Evolutionary conservation across 2,888 invertebrate species (phyloP).

Genomic region (Brenthis daphne): DNA sequence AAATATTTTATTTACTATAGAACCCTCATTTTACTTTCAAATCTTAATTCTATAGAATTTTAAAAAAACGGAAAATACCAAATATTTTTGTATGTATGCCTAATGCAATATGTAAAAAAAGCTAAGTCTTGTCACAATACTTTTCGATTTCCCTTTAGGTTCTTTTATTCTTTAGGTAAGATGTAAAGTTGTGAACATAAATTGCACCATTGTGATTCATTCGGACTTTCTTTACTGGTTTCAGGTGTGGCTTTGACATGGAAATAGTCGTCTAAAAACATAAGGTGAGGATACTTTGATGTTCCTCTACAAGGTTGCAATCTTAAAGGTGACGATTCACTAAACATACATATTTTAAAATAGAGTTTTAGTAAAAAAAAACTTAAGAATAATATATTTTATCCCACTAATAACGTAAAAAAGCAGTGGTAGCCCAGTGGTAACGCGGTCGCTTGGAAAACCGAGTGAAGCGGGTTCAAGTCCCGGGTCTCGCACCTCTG

Average conservation of each 20-base stretch:
- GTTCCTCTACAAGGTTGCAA: slow-evolving; percentile 16
- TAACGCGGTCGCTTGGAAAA: too few species aligned
- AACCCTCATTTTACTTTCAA: too few species aligned
- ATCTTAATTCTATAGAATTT: too few species aligned
- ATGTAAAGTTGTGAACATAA: slow-evolving; percentile 23
- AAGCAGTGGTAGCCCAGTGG: too few species aligned
- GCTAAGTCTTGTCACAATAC: background rate
- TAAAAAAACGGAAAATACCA: too few species aligned
- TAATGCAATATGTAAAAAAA: too few species aligned
- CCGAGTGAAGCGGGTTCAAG: too few species aligned
- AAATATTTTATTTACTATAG: too few species aligned
- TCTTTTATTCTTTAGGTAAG: slow-evolving; percentile 15
- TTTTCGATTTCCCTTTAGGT: slow-evolving; percentile 9
- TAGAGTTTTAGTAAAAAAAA: background rate
- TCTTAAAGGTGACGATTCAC: slow-evolving; percentile 11
- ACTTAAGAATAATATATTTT: background rate
- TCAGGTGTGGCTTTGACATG: slow-evolving; percentile 16
- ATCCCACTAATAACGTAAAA: too few species aligned
- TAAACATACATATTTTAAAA: background rate
- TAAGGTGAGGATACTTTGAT: slow-evolving; percentile 17
- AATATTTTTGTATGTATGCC: too few species aligned
- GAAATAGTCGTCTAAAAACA: slow-evolving; percentile 23
- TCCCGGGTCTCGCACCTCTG: too few species aligned
- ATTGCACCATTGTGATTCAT: slow-evolving; percentile 24
- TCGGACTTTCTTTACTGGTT: slow-evolving; percentile 16